Conservation (phyloP, 2,797 vertebrate species). For the Cryptoblepharus egeriae region DNA sequence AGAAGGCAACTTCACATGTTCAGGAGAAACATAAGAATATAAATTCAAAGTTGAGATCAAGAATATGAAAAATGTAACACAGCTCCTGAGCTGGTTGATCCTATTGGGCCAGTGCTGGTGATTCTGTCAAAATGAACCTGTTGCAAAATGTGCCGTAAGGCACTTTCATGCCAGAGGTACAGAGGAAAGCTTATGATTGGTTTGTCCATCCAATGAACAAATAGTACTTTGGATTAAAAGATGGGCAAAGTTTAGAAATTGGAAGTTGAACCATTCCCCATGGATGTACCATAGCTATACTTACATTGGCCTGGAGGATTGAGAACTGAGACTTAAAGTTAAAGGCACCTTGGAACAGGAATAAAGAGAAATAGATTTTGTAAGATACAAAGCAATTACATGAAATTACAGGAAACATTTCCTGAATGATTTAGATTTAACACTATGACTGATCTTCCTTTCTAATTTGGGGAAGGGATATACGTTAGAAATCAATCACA, state of each 20-base stretch:
- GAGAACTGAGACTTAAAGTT: background rate
- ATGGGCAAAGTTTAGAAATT: background rate
- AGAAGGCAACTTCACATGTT: too few species aligned
- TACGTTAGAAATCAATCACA: constrained; percentile 55
- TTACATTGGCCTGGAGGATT: background rate
- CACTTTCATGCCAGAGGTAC: too few species aligned
- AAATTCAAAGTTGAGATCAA: background rate
- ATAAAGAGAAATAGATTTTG: background rate
- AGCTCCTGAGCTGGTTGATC: background rate
- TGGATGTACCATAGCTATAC: background rate
- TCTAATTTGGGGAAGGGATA: constrained; percentile 57
- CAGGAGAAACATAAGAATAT: background rate
- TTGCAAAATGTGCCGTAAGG: too few species aligned
- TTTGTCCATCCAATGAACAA: background rate
- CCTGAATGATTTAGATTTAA: background rate
- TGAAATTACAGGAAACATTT: background rate
- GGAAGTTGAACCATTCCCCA: background rate
- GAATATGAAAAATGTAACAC: background rate
- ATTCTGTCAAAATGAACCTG: too few species aligned
- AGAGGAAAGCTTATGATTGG: too few species aligned
- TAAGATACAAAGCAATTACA: background rate
- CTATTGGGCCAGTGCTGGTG: too few species aligned
- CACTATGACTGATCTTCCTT: constrained; percentile 33
- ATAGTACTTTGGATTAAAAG: background rate
- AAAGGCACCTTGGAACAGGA: background rate